These are phyloP conservation scores for Pristionchus mayeri DNA, from an alignment of 2,888 invertebrate species.

Conservation along the genomic window DNA sequence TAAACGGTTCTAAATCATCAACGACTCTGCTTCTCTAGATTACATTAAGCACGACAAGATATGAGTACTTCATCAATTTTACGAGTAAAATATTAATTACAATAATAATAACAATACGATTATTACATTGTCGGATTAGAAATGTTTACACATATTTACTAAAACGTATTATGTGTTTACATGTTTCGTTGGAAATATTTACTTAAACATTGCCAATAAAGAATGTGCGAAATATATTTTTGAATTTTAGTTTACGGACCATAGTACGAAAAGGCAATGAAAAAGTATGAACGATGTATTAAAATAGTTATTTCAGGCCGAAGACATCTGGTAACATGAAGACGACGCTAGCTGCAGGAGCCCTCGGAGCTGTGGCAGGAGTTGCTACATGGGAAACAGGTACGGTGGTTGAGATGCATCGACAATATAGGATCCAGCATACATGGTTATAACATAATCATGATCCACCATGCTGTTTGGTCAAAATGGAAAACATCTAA, in stretches of 20 bases:
- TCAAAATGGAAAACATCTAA: too few relatives aligned
- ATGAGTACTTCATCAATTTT: neutral
- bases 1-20: neutral
- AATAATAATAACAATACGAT: too few relatives aligned
- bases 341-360: slow-evolving; percentile 71
- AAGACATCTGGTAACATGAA: slow-evolving; percentile 63
- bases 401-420: neutral
- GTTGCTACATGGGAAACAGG: slow-evolving; percentile 46
- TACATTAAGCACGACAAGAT: neutral
- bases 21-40: neutral
- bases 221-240: neutral
- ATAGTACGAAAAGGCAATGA: too few relatives aligned
- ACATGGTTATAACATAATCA: too few relatives aligned
- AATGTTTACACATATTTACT: too few relatives aligned
- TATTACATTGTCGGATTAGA: too few relatives aligned
- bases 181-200: neutral
- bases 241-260: neutral
- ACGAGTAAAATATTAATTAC: neutral
- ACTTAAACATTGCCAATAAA: neutral
- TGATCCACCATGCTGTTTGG: too few relatives aligned
- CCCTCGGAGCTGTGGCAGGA: slow-evolving; percentile 71
- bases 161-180: neutral
- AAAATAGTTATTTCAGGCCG: neutral
- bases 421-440: too few relatives aligned
- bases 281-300: neutral